Percentiles rank a stretch among this genome's conserved stretches.
phyloP scores from a whole-genome alignment of 2,797 vertebrate genomes.

The Rhinella marina region DNA sequence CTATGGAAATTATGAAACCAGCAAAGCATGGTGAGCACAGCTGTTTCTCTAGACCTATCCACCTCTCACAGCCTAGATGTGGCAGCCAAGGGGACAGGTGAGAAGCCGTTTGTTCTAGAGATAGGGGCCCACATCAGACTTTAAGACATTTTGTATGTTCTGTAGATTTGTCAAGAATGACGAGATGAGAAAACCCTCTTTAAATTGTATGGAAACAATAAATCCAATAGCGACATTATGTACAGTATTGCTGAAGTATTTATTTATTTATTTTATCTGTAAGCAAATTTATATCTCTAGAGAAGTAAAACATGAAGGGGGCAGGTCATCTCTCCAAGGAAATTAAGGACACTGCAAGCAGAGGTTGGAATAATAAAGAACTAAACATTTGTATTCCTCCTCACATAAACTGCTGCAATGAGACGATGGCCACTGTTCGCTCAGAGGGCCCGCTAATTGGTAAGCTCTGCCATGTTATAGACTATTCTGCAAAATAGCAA shows the following conservation, averaged over 20 bases:
- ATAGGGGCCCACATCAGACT: no score
- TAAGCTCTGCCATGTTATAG: background rate
- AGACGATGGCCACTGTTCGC: slow-evolving; percentile 6
- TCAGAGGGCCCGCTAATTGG: background rate
- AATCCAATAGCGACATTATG: background rate
- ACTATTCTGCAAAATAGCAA: background rate
- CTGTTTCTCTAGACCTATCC: no score
- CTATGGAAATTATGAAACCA: no score
- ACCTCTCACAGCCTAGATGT: no score
- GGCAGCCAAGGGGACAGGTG: no score
- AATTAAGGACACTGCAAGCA: background rate
- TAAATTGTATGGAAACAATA: no score
- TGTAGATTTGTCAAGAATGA: no score
- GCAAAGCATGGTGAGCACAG: no score
- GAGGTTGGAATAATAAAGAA: background rate
- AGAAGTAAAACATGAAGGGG: background rate
- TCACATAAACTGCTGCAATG: slow-evolving; percentile 16
- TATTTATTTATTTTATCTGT: background rate
- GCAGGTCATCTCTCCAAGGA: slow-evolving; percentile 17
- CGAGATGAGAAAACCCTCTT: no score
- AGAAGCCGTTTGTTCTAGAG: no score
- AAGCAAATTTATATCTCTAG: background rate
- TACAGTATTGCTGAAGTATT: background rate
- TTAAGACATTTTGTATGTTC: no score
- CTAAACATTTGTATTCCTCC: background rate